Base-by-base conservation (phyloP, 2,888 invertebrate genomes). In the Itoplectis maculator region DNA sequence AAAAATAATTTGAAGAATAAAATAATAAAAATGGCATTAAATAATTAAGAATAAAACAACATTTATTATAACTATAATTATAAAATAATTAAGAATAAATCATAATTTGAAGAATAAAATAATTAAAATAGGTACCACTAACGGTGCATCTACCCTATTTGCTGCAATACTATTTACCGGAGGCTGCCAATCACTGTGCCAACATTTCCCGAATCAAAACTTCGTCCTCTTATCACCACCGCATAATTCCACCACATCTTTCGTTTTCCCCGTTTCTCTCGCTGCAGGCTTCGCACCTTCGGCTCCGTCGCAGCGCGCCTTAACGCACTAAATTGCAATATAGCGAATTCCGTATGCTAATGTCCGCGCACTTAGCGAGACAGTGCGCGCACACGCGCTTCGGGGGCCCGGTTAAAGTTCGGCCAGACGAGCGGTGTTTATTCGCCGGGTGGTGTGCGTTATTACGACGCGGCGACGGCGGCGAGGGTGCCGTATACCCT, bases 321-420 rank as follows among this genome's bases (percentile, higher is more conserved):
- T 86, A 87, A 87, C 87, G 86, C 86, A 87, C 87, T 89, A 88
- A 90, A 89, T 89, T 88, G 87, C 87, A 87, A 88, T 86, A 86
- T 82, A 86, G 86, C 87, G 79, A 88, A 85, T 85, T 84, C 85
- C 87, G 59, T 74, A 89, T 88, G 90, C 86, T 89, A 89, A 90
- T 90, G 88, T 86, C 83, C 85, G 85, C 42, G 69, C 87, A 88
- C 88, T 89, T 88, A 86, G 79, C 82, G 84, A 86, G 82, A 85
- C 84, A 85, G 84, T 88, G 86, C 87, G 86, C 81, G n/a, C n/a
- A n/a, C n/a, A n/a, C n/a, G n/a, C n/a, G n/a, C n/a, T n/a, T n/a
- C n/a, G n/a, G n/a, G 85, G 81, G 81, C 29, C 29, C 86, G 87
- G 72, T 81, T 86, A 88, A 90, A 90, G 84, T 90, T 90, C 85